Base-by-base conservation (phyloP, 2,888 invertebrate genomes). In the Caenorhabditis sp. region DNA sequence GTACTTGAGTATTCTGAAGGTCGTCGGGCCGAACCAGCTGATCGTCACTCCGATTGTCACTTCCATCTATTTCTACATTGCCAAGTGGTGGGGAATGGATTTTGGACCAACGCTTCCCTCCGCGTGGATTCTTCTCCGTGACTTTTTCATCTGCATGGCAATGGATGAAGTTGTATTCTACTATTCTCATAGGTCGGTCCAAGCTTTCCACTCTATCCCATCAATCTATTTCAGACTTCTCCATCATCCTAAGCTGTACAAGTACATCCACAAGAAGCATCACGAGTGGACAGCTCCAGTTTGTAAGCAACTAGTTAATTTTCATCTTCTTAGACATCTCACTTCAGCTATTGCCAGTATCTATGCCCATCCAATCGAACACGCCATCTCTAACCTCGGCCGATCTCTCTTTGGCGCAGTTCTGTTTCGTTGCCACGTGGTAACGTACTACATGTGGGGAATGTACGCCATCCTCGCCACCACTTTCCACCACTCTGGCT, bases 261-360 rank as follows among this genome's bases (percentile, higher is more conserved):
- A 93, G 87, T 92, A 92, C 87, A 93, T 95, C 83, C 95, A 95
- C 90, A 95, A 95, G 89, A 92, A 93, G 84, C 95, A 95, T 89
- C 95, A 95, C 86, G 94, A 95, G 89, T 95, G 94, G 94, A 94
- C 93, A 1, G 93, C 94, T 0, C 94, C 95, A 39, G 66, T 66
- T 27, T 66, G 66, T 66, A 15, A 66, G 66, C n/a, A n/a, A n/a
- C n/a, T n/a, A n/a, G n/a, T n/a, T n/a, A n/a, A n/a, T n/a, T n/a
- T n/a, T n/a, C n/a, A n/a, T n/a, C n/a, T n/a, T n/a, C n/a, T n/a
- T 61, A 9, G 27, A 17, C 30, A 3, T 30, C 37, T 59, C 24
- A 22, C 35, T 55, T 89, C 90, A n/a, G 89, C 66, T 13, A 66
- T 66, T 20, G 24, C 66, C 1, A 66, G 66, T 26, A 66, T 84